Evolutionary conservation across 2,113 vertebrate species (phyloP), one percentile per base, ranked within the genome.

Genomic region (Eidolon helvum): DNA sequence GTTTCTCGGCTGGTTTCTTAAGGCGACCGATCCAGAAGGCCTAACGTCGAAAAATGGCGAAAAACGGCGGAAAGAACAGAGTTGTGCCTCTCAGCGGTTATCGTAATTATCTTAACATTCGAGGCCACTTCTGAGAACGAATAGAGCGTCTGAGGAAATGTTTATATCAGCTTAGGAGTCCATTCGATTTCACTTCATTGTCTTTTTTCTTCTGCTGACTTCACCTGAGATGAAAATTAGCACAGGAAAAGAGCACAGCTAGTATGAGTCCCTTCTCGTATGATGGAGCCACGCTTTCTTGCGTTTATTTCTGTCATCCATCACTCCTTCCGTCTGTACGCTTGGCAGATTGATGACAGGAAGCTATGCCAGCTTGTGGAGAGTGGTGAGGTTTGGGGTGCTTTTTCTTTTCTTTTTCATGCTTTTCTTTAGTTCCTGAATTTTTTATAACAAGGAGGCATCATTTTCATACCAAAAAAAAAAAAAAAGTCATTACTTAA

Each of bases 31-130:
- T 35, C 45, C 33, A 48, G 22, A 28, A 28, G 26, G 40, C 14
- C 74, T 10, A 19, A 3, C 59, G 10, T 1, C 0, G 9, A 5
- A 57, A 33, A 66, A 26, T 2, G 4, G 48, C 11, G 48, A 3
- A 48, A 48, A 48, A 48, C 53, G 69, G 14, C 65, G 21, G 26
- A 11, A 71, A 26, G 53, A 87, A 22, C 5, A 19, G 0, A 19
- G 0, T 30, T 28, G 30, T 2, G 10, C 57, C 7, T 18, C 45
- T 16, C 35, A 0, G 0, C 21, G 4, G 16, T 38, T 28, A 38
- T 9, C 61, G 33, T 33, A 38, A 35, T 78, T 63, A 22, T 3
- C 40, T 61, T 50, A 43, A 24, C 18, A 2, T 30, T 14, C 53
- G 35, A 33, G 12, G 61, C 61, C 45, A 26, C 22, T 38, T 55